Evolutionary conservation across 2,113 vertebrate species (phyloP), one percentile per base, ranked within the genome.

Genomic region (Orientallactaga bullata): DNA sequence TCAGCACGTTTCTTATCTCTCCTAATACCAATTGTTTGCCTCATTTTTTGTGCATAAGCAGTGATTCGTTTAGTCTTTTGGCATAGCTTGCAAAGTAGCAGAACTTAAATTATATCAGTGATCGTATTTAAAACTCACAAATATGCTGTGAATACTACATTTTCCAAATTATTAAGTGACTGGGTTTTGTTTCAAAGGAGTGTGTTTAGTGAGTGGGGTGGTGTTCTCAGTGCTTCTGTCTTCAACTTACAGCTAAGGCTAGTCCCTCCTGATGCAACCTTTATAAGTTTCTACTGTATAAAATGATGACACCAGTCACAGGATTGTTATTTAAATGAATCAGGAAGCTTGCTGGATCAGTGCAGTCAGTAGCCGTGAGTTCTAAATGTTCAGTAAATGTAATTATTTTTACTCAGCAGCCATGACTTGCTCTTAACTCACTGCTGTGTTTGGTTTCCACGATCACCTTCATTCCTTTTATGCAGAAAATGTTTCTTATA

Each of bases 111-210:
- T 60, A 28, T 87, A 24, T 47, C 60, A 71, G 2, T 74, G 26
- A 9, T 81, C 84, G 8, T 23, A 77, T 26, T 94, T 63, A 20
- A 84, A 24, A 37, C 87, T 79, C 63, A 55, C 32, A 15, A 28
- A 55, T 47, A 89, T 20, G 21, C n/a, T 60, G 90, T 88, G 81
- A 85, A 81, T 80, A 9, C 26, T 78, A 65, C 20, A 9, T 51
- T 96, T 82, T 69, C n/a, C 26, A 79, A 42, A 69, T 88, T 93
- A 55, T 87, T 15, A 85, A 71, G 2, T 30, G 37, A 85, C 37
- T 37, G 17, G n/a, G 7, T 72, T 93, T 84, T 78, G 16, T 47
- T 90, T 85, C 28, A 24, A 78, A n/a, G 68, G 32, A 76, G 17
- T n/a, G 7, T 77, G 2, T 32, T 11, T 69, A 66, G 61, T 24